Percentiles rank a stretch among this genome's conserved stretches.
phyloP scores from a whole-genome alignment of 1,140 invertebrate genomes.

The Battus philenor region DNA sequence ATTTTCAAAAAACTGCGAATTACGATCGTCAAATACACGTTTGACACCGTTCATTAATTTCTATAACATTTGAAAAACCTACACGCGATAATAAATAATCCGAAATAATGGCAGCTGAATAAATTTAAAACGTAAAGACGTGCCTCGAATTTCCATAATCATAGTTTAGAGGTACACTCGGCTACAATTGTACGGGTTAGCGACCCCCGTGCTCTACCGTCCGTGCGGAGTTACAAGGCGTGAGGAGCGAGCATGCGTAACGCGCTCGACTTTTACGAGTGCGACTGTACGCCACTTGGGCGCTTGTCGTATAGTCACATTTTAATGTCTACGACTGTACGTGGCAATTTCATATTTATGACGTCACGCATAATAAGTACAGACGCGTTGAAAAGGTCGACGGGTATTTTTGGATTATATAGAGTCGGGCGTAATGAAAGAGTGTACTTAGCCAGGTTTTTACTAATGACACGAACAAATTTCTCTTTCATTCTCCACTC shows the following conservation, averaged over 20 bases:
- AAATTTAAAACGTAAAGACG: slow-evolving; percentile 5
- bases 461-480: too few species aligned
- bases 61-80: too few species aligned
- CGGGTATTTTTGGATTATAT: too few species aligned
- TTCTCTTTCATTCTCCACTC: too few species aligned
- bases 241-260: slow-evolving; percentile 3
- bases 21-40: too few species aligned
- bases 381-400: neutral
- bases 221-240: slow-evolving; percentile 1
- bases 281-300: slow-evolving; percentile 5
- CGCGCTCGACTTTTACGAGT: slow-evolving; percentile 10
- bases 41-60: too few species aligned
- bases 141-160: slow-evolving; percentile 12
- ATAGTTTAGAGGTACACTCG: slow-evolving; percentile 8
- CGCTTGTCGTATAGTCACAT: neutral
- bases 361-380: slow-evolving; percentile 8
- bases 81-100: too few species aligned
- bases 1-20: too few species aligned
- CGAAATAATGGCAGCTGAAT: neutral
- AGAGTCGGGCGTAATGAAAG: too few species aligned
- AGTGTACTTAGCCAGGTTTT: too few species aligned
- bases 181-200: slow-evolving; percentile 11
- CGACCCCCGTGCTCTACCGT: slow-evolving; percentile 5
- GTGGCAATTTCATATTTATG: slow-evolving; percentile 16
- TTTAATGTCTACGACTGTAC: slow-evolving; percentile 11